Percentiles rank a stretch among this genome's conserved stretches.
Conservation (phyloP, 2,888 invertebrate species). For the Gnatocerus cornutus region DNA sequence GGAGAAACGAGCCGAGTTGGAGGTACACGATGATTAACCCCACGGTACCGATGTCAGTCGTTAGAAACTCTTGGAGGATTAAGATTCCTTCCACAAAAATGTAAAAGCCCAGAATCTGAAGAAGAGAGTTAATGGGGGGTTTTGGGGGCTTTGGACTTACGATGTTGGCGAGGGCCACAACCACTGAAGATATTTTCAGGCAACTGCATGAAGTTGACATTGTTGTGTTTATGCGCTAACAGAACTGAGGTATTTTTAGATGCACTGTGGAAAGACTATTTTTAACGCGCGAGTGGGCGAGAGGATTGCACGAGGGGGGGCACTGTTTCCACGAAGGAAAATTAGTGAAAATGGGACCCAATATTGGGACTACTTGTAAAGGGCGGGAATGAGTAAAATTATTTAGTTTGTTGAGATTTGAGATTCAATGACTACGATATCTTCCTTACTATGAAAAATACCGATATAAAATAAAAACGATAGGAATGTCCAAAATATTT, state of each 20-base stretch:
- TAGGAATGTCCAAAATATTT: no score
- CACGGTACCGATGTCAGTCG: neutral
- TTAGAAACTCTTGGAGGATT: constrained; percentile 1
- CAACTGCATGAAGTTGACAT: constrained; percentile 32
- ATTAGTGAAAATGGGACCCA: no score
- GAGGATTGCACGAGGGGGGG: neutral
- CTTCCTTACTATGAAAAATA: no score
- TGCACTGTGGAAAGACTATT: constrained; percentile 17
- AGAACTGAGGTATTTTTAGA: constrained; percentile 11
- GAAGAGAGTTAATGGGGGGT: no score
- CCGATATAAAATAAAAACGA: no score
- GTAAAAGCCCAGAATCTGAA: constrained; percentile 11
- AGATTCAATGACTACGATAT: no score
- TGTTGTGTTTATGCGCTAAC: constrained; percentile 14
- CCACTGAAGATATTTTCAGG: constrained; percentile 23
- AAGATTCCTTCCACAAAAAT: constrained; percentile 16
- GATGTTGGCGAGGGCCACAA: constrained; percentile 19
- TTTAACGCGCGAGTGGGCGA: neutral
- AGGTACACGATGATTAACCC: constrained; percentile 18
- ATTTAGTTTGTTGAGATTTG: no score
- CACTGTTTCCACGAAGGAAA: no score
- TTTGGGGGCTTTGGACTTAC: constrained; percentile 15
- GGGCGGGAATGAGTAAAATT: no score
- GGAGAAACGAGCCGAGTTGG: constrained; percentile 13
- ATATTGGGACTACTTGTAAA: no score